Conservation (phyloP, 2,797 vertebrate species). For the Leuciscus waleckii region DNA sequence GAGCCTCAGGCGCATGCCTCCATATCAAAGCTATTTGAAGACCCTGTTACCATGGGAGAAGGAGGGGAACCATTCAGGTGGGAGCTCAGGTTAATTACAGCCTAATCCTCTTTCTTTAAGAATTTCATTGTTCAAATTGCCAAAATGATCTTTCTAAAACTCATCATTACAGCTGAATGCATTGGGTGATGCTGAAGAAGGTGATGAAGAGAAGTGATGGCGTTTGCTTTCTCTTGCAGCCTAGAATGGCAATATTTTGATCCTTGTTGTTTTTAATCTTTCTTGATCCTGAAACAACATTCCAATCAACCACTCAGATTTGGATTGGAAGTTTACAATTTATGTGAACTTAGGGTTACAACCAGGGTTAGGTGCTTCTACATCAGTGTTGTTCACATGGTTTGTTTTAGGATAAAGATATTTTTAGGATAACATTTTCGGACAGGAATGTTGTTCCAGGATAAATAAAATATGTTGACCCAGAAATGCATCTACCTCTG, state of each 20-base stretch:
- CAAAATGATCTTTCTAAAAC: constrained; percentile 17
- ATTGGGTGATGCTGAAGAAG: not conserved
- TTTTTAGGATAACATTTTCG: not conserved
- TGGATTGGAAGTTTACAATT: not conserved
- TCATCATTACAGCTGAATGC: not conserved
- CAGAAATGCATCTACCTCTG: not conserved
- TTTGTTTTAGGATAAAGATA: too few species aligned
- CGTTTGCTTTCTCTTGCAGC: not conserved
- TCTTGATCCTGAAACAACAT: not conserved
- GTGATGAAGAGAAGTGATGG: not conserved
- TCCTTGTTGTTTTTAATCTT: too few species aligned
- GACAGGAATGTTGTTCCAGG: not conserved
- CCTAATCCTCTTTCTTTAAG: not conserved
- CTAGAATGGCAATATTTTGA: not conserved
- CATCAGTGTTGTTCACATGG: not conserved
- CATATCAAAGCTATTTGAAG: not conserved
- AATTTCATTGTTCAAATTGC: not conserved
- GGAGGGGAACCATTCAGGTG: not conserved
- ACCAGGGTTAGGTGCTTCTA: not conserved
- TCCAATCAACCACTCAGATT: too few species aligned
- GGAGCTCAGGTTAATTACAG: constrained; percentile 19
- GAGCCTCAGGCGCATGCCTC: constrained; percentile 27
- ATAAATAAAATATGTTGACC: not conserved
- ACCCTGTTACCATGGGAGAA: not conserved
- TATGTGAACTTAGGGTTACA: not conserved